These are phyloP conservation scores for Ormyrus nitidulus DNA, from an alignment of 2,888 invertebrate genomes.

Conservation along the genomic window DNA sequence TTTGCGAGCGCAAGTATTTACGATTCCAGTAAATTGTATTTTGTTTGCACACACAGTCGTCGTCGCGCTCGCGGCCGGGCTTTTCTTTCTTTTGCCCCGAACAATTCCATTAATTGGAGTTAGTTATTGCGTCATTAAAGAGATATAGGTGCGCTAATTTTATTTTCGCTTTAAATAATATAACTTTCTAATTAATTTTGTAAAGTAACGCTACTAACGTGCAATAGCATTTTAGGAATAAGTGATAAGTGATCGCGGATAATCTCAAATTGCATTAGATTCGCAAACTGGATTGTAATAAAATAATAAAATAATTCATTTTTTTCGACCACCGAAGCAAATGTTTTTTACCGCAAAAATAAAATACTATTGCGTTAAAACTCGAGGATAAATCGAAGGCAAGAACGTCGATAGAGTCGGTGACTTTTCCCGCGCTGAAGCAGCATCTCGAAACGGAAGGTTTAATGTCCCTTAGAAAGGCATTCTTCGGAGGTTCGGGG, in stretches of 20 bases:
- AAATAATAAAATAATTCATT: too few relatives aligned
- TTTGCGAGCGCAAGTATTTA: constrained; percentile 46
- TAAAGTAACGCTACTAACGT: not conserved
- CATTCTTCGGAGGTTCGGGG: constrained; percentile 28
- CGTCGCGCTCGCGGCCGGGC: not conserved
- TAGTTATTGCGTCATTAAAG: constrained; percentile 40
- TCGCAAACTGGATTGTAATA: too few relatives aligned
- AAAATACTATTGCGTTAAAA: constrained; percentile 13
- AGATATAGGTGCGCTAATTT: constrained; percentile 1
- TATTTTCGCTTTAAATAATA: not conserved
- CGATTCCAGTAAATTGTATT: constrained; percentile 48
- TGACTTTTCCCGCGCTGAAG: not conserved
- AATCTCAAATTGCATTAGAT: too few relatives aligned
- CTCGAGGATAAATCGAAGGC: too few relatives aligned
- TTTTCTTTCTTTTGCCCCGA: constrained; percentile 30
- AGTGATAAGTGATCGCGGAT: too few relatives aligned
- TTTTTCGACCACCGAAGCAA: too few relatives aligned
- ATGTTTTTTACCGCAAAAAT: not conserved
- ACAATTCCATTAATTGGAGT: constrained; percentile 36
- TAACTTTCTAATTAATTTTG: not conserved
- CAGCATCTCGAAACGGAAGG: too few relatives aligned
- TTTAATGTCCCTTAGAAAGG: not conserved
- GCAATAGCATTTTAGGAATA: not conserved
- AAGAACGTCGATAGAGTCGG: too few relatives aligned
- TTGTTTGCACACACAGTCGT: constrained; percentile 29